Base-by-base conservation (phyloP, 2,888 invertebrate genomes). In the Melieria picta region DNA sequence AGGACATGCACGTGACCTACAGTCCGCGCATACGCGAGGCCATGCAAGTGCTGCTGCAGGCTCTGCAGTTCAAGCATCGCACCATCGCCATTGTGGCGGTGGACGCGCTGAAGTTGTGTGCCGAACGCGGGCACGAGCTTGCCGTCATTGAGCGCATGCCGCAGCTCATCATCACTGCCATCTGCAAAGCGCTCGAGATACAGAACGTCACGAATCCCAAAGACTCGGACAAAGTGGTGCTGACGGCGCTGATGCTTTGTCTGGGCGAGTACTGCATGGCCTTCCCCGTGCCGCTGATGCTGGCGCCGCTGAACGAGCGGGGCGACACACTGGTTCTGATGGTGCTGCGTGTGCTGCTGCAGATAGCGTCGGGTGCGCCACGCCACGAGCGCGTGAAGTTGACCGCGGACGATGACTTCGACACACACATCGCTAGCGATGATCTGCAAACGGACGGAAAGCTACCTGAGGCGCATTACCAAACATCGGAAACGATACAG, bases 181-280 rank as follows among this genome's bases (percentile, higher is more conserved):
- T 87, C 46, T 87, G 87, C 68, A 84, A 84, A 66, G 87, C 87
- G 0, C 73, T 87, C 47, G 87, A 87, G 76, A 85, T 87, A 62
- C 87, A 87, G 74, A 83, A 84, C 67, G 84, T 87, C 0, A 74
- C 81, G 11, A 84, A 83, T 77, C 86, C 86, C 3, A 84, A 83
- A 71, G 86, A 87, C 69, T 81, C 84, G 0, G 87, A 87, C 67
- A 87, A 87, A 73, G 81, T 83, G 52, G 83, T 86, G 45, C 75
- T 87, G 3, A 86, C 85, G 47, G 93, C 96, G 0, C 89, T 97
- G 78, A 90, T 98, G 80, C 91, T 97, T 70, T 95, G 96, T 83
- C 89, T 98, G 74, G 96, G 96, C 0, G 97, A 98, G 87, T 97
- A 97, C 92, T 96, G 96, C 69, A 96, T 98, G 91, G 90, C 93